Evolutionary conservation across 2,797 vertebrate species (phyloP).

Genomic region (Notolabrus celidotus): DNA sequence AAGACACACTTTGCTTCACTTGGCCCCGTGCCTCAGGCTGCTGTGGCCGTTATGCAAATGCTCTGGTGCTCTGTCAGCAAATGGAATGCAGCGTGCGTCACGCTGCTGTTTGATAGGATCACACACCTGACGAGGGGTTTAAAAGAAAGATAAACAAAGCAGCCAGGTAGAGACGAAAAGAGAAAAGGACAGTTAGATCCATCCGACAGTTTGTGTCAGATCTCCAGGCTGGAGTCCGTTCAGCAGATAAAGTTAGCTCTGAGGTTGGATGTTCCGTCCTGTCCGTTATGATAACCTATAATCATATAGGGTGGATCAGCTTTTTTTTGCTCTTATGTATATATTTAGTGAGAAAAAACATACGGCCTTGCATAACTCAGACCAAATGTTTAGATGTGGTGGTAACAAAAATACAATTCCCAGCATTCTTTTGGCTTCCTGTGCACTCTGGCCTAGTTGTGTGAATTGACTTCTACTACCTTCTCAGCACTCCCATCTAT

Average conservation of each 20-base stretch:
- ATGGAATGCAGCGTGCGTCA: conserved; percentile 56
- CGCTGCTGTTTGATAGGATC: conserved; percentile 26
- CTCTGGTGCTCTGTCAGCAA: conserved; percentile 34
- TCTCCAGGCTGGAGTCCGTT: conserved; percentile 7
- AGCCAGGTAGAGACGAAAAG: background rate
- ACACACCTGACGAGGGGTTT: background rate
- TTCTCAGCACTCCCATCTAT: background rate
- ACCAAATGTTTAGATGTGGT: conserved; percentile 71
- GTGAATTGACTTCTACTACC: conserved; percentile 16
- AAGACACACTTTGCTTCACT: conserved; percentile 56
- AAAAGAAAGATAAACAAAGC: conserved; percentile 40
- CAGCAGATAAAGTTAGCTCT: conserved; percentile 47
- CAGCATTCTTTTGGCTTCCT: conserved; percentile 80
- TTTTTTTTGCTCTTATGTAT: conserved; percentile 66
- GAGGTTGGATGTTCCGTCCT: conserved; percentile 53
- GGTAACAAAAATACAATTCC: conserved; percentile 69
- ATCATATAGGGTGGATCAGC: conserved; percentile 82
- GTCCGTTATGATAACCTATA: conserved; percentile 71
- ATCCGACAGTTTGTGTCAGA: too few relatives aligned
- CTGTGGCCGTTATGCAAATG: conserved; percentile 85
- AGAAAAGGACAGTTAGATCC: background rate
- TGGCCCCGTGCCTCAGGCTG: conserved; percentile 57
- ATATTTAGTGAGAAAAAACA: conserved; percentile 82
- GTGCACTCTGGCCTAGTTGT: conserved; percentile 48
- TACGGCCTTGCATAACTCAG: conserved; percentile 59